Evolutionary conservation across 2,113 vertebrate species (phyloP), one percentile per base, ranked within the genome.

Genomic region (Papio anubis): DNA sequence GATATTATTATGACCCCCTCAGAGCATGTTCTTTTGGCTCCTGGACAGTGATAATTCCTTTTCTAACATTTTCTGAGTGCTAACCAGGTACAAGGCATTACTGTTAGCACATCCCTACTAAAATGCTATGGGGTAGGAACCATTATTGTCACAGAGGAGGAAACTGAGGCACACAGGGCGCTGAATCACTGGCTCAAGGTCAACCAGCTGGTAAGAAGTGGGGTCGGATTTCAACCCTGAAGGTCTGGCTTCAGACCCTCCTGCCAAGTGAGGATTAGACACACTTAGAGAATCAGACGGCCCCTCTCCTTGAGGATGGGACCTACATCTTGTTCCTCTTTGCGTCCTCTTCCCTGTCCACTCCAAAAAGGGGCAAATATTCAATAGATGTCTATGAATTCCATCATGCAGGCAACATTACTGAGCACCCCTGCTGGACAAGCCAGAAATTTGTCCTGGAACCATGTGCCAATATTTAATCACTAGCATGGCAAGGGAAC

Each of bases 351-450:
- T 48, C 59, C 59, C 9, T 52, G 11, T 10, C 13, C 2, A 23
- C 13, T 55, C 52, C 27, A 1, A 55, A 70, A 68, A 73, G 25
- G 32, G 4, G 8, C 32, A 66, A 80, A 27, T 5, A 16, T 40
- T 75, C n/a, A 68, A 9, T 3, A 16, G 61, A 59, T 3, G 14
- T 1, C 27, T 75, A 5, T 8, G 8, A 68, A 87, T 14, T 48
- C 23, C 2, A 2, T 27, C 32, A 1, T 8, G 12, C 0, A 20
- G 40, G 30, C 32, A n/a, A 4, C 27, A 30, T 52, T 48, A 14
- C 52, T 30, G 18, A 66, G 12, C 10, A 16, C 5, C 6, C 38
- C 40, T 57, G 59, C 10, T 3, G 45, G 35, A 38, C 40, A 89
- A 30, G n/a, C 32, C 38, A 3, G 25, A 94, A 35, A 32, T 40